Conservation (phyloP, 2,888 invertebrate species). For the Acanthosepion lycidas region DNA sequence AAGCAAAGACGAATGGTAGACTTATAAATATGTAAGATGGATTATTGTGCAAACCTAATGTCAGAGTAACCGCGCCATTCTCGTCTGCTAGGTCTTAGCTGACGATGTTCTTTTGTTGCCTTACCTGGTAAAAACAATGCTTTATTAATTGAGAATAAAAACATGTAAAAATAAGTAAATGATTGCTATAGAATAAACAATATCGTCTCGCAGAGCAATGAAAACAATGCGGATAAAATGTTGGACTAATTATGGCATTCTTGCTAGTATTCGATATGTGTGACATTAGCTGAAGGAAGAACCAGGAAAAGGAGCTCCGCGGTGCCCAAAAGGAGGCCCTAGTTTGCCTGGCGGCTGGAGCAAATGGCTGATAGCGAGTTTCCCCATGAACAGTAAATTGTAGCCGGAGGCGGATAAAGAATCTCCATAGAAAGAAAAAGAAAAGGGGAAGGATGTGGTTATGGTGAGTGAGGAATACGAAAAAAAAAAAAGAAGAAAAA, state of each 20-base stretch:
- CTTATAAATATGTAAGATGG: neutral
- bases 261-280: neutral
- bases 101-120: neutral
- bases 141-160: neutral
- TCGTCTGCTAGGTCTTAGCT: too few relatives aligned
- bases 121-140: neutral
- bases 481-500: too few relatives aligned
- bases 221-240: neutral
- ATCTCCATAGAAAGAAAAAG: neutral
- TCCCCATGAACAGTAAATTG: neutral
- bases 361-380: neutral
- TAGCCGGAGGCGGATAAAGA: neutral
- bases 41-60: neutral
- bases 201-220: neutral
- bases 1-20: neutral
- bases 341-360: neutral
- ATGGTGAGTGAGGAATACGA: too few relatives aligned
- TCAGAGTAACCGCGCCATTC: neutral
- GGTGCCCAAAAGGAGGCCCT: neutral
- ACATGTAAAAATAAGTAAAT: neutral
- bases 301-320: neutral
- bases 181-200: neutral
- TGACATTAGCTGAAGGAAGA: neutral
- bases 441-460: neutral
- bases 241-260: neutral